Percentiles rank a stretch among this genome's conserved stretches.
phyloP scores from a whole-genome alignment of 2,888 invertebrate species.

The Nymphalis c-album region DNA sequence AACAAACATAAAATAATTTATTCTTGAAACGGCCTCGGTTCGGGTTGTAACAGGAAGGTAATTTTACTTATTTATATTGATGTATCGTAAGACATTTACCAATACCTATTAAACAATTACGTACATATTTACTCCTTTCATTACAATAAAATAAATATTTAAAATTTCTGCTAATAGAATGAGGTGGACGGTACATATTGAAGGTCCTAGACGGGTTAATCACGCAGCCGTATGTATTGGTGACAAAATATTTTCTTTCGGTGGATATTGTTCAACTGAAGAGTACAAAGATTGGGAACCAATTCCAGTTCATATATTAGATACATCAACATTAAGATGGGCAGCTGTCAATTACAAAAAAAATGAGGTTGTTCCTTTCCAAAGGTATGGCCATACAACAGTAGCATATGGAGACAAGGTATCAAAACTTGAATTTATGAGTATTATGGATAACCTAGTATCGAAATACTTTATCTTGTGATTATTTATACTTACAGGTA shows the following conservation, averaged over 20 bases:
- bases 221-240: constrained; percentile 93
- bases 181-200: constrained; percentile 92
- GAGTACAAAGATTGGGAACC: constrained; percentile 88
- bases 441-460: not conserved
- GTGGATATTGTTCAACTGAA: constrained; percentile 94
- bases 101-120: not conserved
- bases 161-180: constrained; percentile 62
- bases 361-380: constrained; percentile 85
- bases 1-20: constrained; percentile 1
- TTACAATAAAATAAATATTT: not conserved
- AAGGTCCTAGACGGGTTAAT: constrained; percentile 94
- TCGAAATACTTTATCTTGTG: too few species aligned
- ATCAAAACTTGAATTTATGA: constrained; percentile 22
- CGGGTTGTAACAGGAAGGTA: not conserved
- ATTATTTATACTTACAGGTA: constrained; percentile 64
- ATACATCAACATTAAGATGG: constrained; percentile 87
- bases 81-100: not conserved
- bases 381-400: constrained; percentile 96
- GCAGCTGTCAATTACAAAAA: constrained; percentile 75
- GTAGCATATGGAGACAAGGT: constrained; percentile 88
- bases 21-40: constrained; percentile 5
- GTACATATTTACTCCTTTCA: not conserved
- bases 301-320: constrained; percentile 93
- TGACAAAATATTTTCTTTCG: constrained; percentile 92
- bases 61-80: not conserved